Evolutionary conservation across 1,140 invertebrate species (phyloP).

Genomic region (Cotesia glomerata): DNA sequence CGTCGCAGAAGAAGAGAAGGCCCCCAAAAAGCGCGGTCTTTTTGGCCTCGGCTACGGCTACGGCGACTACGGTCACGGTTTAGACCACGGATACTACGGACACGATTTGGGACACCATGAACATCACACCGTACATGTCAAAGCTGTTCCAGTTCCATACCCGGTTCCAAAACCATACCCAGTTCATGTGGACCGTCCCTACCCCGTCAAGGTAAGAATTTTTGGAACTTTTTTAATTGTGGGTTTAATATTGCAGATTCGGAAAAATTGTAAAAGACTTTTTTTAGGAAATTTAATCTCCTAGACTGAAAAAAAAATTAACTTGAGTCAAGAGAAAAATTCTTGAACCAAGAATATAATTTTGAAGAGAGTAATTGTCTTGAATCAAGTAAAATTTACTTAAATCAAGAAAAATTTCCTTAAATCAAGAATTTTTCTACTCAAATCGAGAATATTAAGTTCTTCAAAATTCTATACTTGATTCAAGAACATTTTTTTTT

Average conservation of each 20-base stretch:
- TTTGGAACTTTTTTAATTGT: constrained; percentile 22
- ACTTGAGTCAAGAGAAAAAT: no score
- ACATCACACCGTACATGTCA: constrained; percentile 28
- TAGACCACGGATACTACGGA: constrained; percentile 16
- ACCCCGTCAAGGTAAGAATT: constrained; percentile 53
- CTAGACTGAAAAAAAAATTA: no score
- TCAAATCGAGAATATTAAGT: no score
- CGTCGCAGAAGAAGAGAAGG: constrained; percentile 49
- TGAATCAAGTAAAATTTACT: no score
- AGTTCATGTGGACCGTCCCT: constrained; percentile 56
- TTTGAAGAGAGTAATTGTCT: no score
- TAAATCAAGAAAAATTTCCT: no score
- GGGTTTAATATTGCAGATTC: constrained; percentile 2
- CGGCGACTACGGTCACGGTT: constrained; percentile 33
- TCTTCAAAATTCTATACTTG: no score
- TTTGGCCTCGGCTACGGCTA: constrained; percentile 30
- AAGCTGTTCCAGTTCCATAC: constrained; percentile 48
- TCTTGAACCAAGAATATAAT: no score
- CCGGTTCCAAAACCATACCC: constrained; percentile 51
- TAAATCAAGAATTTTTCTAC: no score
- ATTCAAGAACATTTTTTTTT: no score
- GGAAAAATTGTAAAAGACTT: no score
- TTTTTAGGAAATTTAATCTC: no score
- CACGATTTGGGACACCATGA: constrained; percentile 11
- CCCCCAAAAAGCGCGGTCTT: constrained; percentile 57